phyloP scores from a whole-genome alignment of 2,113 vertebrate genomes.

The Chlamydotis undulata region DNA sequence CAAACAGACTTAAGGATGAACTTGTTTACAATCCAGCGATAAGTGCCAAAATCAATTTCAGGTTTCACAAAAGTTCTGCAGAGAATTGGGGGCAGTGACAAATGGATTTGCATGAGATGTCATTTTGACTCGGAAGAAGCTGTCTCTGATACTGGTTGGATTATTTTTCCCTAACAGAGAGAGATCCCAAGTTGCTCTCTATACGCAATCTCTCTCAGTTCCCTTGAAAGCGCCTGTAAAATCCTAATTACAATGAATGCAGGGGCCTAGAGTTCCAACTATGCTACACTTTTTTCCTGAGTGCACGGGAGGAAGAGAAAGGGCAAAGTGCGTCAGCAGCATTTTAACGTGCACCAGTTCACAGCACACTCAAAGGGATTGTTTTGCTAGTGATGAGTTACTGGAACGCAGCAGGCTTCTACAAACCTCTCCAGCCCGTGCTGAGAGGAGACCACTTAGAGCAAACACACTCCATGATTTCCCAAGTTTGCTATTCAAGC shows the following conservation, averaged over 20 bases:
- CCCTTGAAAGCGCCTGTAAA: background rate
- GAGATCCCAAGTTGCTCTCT: background rate
- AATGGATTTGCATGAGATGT: background rate
- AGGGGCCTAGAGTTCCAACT: background rate
- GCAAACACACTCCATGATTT: background rate
- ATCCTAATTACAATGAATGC: background rate
- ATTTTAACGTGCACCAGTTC: background rate
- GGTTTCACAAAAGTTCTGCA: background rate
- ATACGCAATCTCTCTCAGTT: background rate
- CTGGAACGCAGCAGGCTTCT: background rate
- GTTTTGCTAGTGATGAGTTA: background rate
- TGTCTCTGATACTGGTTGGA: accelerated
- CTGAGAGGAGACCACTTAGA: background rate
- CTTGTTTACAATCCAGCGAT: background rate
- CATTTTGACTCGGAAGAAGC: background rate
- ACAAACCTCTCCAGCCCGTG: background rate
- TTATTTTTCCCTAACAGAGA: background rate
- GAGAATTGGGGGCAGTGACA: background rate
- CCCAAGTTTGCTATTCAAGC: background rate
- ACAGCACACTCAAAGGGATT: background rate
- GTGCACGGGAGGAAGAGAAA: background rate
- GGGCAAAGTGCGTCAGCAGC: background rate
- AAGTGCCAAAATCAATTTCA: background rate
- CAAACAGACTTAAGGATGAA: background rate
- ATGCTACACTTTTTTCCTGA: background rate